phyloP scores from a whole-genome alignment of 37 sponge, comb jelly and placozoan genomes.

The Chondrosia reniformis region DNA sequence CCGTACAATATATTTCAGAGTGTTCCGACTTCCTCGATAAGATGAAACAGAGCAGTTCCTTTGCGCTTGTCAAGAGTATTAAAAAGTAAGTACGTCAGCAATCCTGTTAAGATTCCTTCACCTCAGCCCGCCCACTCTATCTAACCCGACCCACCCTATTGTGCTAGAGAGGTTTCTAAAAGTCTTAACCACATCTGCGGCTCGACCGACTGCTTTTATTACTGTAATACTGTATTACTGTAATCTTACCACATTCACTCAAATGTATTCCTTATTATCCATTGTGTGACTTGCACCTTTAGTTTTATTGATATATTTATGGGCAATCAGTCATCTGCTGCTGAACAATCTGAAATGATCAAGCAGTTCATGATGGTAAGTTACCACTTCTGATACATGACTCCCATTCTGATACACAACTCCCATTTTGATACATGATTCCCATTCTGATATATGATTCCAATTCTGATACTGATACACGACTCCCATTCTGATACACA shows the following conservation, averaged over 20 bases:
- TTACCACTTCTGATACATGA: neutral
- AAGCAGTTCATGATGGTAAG: neutral
- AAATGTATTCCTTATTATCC: too few species aligned
- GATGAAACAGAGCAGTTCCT: conserved; percentile 54
- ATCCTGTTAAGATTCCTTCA: too few species aligned
- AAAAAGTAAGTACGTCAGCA: conserved; percentile 47
- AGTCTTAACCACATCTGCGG: neutral
- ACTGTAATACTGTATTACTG: neutral
- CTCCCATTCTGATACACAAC: neutral
- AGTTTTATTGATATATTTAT: conserved; percentile 8
- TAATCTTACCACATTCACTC: too few species aligned
- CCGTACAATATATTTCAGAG: neutral
- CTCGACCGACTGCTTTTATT: neutral
- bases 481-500: too few species aligned
- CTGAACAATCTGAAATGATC: conserved; percentile 7
- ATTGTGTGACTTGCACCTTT: neutral
- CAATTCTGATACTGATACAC: too few species aligned
- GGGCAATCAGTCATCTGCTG: neutral
- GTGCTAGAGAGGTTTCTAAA: neutral
- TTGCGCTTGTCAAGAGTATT: conserved; percentile 47
- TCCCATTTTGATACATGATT: neutral
- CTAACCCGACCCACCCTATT: neutral
- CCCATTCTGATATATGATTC: too few species aligned
- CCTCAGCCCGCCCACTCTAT: too few species aligned
- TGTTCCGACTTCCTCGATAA: conserved; percentile 48